phyloP scores from a whole-genome alignment of 2,113 vertebrate genomes.

The Poecile atricapillus region DNA sequence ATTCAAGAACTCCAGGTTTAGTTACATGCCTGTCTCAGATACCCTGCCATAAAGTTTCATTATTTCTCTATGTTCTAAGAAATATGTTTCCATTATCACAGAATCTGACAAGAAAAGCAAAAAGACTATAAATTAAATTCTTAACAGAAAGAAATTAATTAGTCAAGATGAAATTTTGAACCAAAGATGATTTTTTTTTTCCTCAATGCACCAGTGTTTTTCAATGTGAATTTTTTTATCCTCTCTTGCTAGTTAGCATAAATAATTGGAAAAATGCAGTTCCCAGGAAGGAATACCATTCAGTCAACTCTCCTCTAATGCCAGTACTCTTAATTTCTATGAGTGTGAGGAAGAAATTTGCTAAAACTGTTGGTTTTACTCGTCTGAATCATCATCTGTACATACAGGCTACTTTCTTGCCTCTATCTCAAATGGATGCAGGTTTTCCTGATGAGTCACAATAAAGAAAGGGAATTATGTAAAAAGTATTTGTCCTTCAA shows the following conservation, averaged over 20 bases:
- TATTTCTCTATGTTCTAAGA: not conserved
- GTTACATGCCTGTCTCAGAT: not conserved
- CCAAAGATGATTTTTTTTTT: not conserved
- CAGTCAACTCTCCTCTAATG: not conserved
- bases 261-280: not conserved
- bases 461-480: not conserved
- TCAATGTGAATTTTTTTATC: not conserved
- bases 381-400: not conserved
- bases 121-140: not conserved
- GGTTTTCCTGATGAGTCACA: not conserved
- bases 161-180: not conserved
- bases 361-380: not conserved
- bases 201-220: not conserved
- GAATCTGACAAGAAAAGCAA: not conserved
- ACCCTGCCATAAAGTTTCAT: not conserved
- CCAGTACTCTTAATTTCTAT: not conserved
- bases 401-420: not conserved
- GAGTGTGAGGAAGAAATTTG: not conserved
- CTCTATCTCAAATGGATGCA: not conserved
- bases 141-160: not conserved
- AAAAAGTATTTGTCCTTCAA: not conserved
- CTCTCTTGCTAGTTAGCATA: not conserved
- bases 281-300: not conserved
- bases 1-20: not conserved
- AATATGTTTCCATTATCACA: not conserved